These are phyloP conservation scores for Tipula helvola DNA, from an alignment of 2,888 invertebrate species.

Conservation along the genomic window DNA sequence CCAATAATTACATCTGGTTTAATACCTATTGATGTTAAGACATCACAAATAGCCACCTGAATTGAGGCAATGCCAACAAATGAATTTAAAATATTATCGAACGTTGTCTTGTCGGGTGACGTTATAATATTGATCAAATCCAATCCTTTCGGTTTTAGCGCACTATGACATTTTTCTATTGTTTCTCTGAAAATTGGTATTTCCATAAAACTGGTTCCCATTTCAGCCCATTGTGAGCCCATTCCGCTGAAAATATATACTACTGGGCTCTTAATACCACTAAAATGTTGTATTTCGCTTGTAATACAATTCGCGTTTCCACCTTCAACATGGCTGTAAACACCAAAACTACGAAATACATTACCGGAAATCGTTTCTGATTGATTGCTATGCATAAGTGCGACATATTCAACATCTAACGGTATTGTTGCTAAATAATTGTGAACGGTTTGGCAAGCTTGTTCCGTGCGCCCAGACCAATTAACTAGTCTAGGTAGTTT, in stretches of 20 bases:
- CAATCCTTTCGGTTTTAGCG: conserved; percentile 45
- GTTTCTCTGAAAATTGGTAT: conserved; percentile 61
- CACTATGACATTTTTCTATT: conserved; percentile 45
- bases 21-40: conserved; percentile 46
- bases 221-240: conserved; percentile 79
- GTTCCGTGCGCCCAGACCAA: conserved; percentile 68
- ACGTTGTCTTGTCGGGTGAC: conserved; percentile 44
- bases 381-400: conserved; percentile 47
- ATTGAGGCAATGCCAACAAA: conserved; percentile 63
- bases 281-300: conserved; percentile 47
- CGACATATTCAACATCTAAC: conserved; percentile 48
- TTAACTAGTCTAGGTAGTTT: conserved; percentile 59
- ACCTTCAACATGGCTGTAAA: conserved; percentile 31
- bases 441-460: conserved; percentile 53
- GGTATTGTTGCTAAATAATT: conserved; percentile 47
- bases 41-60: conserved; percentile 50
- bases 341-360: conserved; percentile 61
- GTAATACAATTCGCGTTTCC: conserved; percentile 30
- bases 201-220: conserved; percentile 64
- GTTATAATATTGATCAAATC: conserved; percentile 53
- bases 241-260: conserved; percentile 89
- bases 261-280: conserved; percentile 53
- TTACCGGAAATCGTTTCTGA: conserved; percentile 47
- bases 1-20: conserved; percentile 67
- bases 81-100: conserved; percentile 52